Conservation (phyloP, 2,888 invertebrate species). For the Sympetrum striolatum region DNA sequence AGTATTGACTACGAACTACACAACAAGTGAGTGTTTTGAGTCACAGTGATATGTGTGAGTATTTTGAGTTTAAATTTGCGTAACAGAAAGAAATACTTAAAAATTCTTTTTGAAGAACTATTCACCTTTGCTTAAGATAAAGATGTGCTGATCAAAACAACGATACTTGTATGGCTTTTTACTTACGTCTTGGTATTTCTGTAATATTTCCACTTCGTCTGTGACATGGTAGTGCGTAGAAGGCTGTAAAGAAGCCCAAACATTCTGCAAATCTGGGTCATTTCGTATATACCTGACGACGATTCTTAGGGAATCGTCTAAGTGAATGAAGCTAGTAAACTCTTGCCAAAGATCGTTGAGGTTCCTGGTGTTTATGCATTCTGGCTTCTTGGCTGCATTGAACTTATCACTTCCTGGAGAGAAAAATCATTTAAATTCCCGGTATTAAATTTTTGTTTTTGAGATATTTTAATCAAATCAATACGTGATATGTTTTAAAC, state of each 20-base stretch:
- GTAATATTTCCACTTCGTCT: background rate
- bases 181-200: background rate
- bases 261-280: background rate
- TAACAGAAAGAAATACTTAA: no score
- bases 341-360: background rate
- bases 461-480: no score
- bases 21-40: no score
- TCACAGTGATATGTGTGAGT: no score
- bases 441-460: no score
- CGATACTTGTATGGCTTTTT: background rate
- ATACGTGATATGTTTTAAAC: no score
- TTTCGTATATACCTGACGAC: background rate
- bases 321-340: background rate
- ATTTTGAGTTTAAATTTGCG: no score
- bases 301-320: background rate
- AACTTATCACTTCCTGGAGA: background rate
- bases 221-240: background rate
- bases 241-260: background rate
- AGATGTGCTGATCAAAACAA: no score
- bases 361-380: background rate
- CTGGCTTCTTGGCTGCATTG: background rate
- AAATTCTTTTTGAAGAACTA: no score
- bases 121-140: no score
- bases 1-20: no score
- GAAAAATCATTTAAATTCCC: background rate